Evolutionary conservation across 1,140 invertebrate genomes (phyloP), one percentile per base, ranked within the genome.

Genomic region (Trichonephila inaurata): DNA sequence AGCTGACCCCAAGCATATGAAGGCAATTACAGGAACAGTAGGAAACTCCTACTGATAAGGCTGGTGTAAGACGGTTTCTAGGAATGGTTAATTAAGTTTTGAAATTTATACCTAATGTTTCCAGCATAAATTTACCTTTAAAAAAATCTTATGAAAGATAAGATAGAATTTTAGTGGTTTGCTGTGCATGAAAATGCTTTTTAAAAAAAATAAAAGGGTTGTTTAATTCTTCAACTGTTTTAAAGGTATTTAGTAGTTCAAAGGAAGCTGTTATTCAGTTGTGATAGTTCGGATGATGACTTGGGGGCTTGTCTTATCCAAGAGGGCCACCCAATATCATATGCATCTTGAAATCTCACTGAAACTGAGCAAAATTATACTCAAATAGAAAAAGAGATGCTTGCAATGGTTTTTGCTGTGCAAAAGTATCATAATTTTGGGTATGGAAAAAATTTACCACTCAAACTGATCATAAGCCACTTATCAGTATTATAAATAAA

Each of bases 381-480:
- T 21, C 95, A 96, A 94, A 95, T 96, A 5, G 96, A 97, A 91
- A 95, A 96, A 92, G 96, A 97, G 94, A 95, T 96, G 7, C 94
- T 96, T 4, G 96, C 96, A 5, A 96, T 96, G 69, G 95, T 96
- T 6, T 97, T 96, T 94, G 95, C 95, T 10, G 94, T 95, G 8
- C 95, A 96, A 89, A 91, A 95, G 61, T 96, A 96, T 94, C 33
- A 40, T 40, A 40, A 40, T 40, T 40, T 40, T 40, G 33, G 0
- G 33, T 40, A 40, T 1, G 96, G 95, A 2, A 87, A 95, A 69
- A 92, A 64, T 95, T 96, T 82, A 94, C 61, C 81, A 40, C 3
- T 40, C 33, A 40, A 40, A 40, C 33, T 40, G 33, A 40, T 40
- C 2, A 40, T 40, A 40, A 40, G 33, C 2, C 33, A 40, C 33